Percentiles rank a stretch among this genome's conserved stretches.
Evolutionary conservation across 2,888 invertebrate species (phyloP).

Genomic region (Leucozona laternaria): DNA sequence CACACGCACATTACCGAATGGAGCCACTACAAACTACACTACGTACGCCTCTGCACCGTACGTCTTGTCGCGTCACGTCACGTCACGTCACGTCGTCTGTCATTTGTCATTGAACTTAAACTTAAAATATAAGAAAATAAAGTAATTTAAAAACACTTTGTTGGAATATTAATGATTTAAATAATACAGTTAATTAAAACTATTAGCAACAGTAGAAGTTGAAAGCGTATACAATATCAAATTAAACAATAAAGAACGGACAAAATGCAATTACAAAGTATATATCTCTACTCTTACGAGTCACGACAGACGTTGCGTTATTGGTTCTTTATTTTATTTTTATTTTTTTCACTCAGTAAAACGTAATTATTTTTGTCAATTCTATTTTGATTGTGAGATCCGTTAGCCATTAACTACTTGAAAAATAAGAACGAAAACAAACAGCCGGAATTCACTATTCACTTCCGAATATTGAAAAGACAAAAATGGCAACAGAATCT

Average conservation of each 20-base stretch:
- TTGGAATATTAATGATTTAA: constrained; percentile 33
- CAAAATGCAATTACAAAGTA: constrained; percentile 1
- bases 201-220: constrained; percentile 19
- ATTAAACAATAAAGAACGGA: constrained; percentile 8
- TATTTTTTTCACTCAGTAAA: constrained; percentile 48
- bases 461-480: constrained; percentile 68
- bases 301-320: constrained; percentile 1
- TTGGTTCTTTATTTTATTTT: too few species aligned
- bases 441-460: constrained; percentile 51
- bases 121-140: constrained; percentile 27
- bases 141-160: background rate
- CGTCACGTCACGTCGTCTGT: background rate
- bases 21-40: constrained; percentile 3
- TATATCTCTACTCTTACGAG: constrained; percentile 8
- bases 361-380: constrained; percentile 40
- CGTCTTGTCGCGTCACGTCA: background rate
- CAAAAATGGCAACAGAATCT: constrained; percentile 41
- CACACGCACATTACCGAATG: background rate
- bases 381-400: constrained; percentile 61
- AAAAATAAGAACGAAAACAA: background rate
- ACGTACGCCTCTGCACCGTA: background rate
- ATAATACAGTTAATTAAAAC: constrained; percentile 53
- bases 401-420: constrained; percentile 23
- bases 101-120: constrained; percentile 68
- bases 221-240: constrained; percentile 36